phyloP scores from a whole-genome alignment of 2,113 vertebrate species.

The Sisor rabdophorus region DNA sequence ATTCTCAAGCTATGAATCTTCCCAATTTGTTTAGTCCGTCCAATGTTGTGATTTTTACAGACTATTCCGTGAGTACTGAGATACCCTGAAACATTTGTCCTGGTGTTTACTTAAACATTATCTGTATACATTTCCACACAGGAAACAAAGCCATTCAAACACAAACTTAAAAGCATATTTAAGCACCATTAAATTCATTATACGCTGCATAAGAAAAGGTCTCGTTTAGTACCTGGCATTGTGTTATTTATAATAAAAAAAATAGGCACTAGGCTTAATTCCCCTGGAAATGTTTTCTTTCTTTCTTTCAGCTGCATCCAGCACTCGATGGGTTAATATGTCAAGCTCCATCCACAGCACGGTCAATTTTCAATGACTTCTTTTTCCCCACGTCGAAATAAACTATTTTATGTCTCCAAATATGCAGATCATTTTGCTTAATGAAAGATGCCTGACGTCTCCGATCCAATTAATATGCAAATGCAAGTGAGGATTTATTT shows the following conservation, averaged over 20 bases:
- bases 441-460: conserved; percentile 99
- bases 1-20: conserved; percentile 32
- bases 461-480: conserved; percentile 99
- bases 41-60: conserved; percentile 12
- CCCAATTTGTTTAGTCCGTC: conserved; percentile 28
- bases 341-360: conserved; percentile 66
- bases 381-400: conserved; percentile 98
- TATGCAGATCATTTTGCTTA: conserved; percentile 99
- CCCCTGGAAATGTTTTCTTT: conserved; percentile 57
- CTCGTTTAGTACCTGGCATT: conserved; percentile 46
- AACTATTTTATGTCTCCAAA: conserved; percentile 99
- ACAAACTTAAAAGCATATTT: conserved; percentile 17
- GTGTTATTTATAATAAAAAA: conserved; percentile 38
- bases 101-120: conserved; percentile 7
- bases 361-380: conserved; percentile 96
- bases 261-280: conserved; percentile 59
- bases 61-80: conserved; percentile 1
- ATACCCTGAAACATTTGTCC: conserved; percentile 23
- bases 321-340: conserved; percentile 67
- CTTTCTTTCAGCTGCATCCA: conserved; percentile 49
- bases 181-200: conserved; percentile 26
- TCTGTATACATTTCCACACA: conserved; percentile 25
- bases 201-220: conserved; percentile 34
- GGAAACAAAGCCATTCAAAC: conserved; percentile 18
- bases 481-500: conserved; percentile 99